Conservation (phyloP, 2,888 invertebrate species). For the Polydrusus tereticollis region DNA sequence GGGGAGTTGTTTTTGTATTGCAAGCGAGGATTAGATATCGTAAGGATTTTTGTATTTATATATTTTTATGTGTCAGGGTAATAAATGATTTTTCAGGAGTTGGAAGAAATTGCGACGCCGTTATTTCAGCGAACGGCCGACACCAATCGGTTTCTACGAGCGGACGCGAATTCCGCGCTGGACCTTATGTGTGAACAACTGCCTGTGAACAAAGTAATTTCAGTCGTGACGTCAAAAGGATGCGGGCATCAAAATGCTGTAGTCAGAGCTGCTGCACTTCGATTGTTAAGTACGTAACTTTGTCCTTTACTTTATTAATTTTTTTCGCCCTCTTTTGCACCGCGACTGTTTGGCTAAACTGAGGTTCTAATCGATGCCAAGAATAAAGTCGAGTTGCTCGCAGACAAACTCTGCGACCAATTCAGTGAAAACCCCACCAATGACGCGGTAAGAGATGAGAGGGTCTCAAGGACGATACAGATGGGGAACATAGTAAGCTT, state of each 20-base stretch:
- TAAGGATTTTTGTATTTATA: no score
- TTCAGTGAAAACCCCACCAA: no score
- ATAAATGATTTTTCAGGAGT: conserved; percentile 81
- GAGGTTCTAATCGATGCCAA: no score
- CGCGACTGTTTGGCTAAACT: no score
- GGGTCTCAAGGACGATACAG: no score
- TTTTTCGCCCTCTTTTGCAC: neutral
- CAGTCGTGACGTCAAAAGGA: conserved; percentile 78
- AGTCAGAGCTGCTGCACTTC: conserved; percentile 87
- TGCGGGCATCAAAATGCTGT: conserved; percentile 87
- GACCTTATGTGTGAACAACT: conserved; percentile 85
- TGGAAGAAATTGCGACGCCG: conserved; percentile 87
- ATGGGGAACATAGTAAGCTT: no score
- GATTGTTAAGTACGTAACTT: conserved; percentile 71
- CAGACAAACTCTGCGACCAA: no score
- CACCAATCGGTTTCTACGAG: conserved; percentile 92
- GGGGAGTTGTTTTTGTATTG: conserved; percentile 80
- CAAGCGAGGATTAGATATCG: conserved; percentile 71
- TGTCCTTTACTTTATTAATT: no score
- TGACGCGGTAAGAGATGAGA: no score
- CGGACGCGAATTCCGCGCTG: conserved; percentile 88
- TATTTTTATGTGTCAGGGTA: no score
- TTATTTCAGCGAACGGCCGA: conserved; percentile 92
- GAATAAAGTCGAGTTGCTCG: no score
- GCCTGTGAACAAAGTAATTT: conserved; percentile 76